A percentile compares a stretch with the other conserved stretches of the same genome.
Evolutionary conservation across 2,113 vertebrate species (phyloP).

Genomic region (Petrocephalus microphthalmus): DNA sequence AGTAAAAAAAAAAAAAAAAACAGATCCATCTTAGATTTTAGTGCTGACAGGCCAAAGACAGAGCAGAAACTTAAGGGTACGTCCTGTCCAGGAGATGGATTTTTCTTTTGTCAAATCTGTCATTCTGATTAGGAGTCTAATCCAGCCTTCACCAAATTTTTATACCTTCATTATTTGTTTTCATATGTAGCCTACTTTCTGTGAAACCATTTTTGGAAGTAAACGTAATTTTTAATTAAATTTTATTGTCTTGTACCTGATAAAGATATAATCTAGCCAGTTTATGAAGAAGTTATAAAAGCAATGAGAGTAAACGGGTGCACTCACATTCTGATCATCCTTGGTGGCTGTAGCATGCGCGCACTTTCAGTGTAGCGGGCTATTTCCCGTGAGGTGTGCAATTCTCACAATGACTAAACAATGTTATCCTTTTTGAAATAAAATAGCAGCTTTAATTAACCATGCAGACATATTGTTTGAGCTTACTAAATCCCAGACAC

Average conservation of each 20-base stretch:
- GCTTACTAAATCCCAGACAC: neutral
- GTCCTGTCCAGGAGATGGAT: neutral
- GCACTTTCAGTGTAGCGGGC: neutral
- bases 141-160: neutral
- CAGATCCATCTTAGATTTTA: neutral
- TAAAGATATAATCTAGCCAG: neutral
- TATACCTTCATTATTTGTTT: neutral
- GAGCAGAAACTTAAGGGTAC: neutral
- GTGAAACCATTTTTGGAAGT: neutral
- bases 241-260: neutral
- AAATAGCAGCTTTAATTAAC: neutral
- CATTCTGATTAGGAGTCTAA: neutral
- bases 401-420: neutral
- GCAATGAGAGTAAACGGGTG: neutral
- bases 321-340: neutral
- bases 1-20: neutral
- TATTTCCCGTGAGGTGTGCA: neutral
- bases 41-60: neutral
- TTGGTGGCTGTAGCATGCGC: neutral
- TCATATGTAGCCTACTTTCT: neutral
- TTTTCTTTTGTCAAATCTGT: neutral
- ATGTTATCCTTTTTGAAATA: neutral
- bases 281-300: neutral
- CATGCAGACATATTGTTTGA: neutral
- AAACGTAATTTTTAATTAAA: neutral